Base-by-base conservation (phyloP, 1,140 invertebrate species). In the Drosophila triauraria region DNA sequence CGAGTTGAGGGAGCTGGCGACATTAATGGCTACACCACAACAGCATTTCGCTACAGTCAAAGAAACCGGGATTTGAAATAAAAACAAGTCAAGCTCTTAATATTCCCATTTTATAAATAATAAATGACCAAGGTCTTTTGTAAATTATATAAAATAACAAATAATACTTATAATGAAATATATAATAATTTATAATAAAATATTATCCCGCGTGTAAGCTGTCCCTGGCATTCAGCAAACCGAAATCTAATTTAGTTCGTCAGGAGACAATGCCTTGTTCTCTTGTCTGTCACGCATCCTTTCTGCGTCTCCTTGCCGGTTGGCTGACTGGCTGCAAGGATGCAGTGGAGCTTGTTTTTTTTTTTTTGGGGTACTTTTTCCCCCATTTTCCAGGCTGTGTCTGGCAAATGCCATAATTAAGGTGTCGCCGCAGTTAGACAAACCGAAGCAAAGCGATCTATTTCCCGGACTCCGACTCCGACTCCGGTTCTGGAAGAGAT, bases 191-290 rank as follows among this genome's bases (percentile, higher is more conserved):
- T 0, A 30, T 6, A 30, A 6, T 30, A 30, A 30, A 30, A 30
- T 30, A 30, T 20, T 20, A 20, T 20, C 20, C 20, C 1, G 20
- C 20, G 20, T 20, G 20, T 20, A 20, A 20, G 20, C 20, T 20
- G 20, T 20, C 48, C 25, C 17, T 62, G 64, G 61, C 79, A 62
- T 72, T 62, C 48, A 69, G 75, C 84, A 74, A 88, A 88, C 84
- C 85, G 30, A 88, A 88, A 90, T 88, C 85, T 78, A 88, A 88
- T 88, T 88, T 88, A 65, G 80, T 81, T 88, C 71, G 80, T 88
- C 69, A 74, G 74, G 68, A 71, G 71, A 65, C 54, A 76, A 53
- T 48, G 71, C 58, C 70, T 64, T 40, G 44, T 75, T 46, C 68
- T 42, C 57, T 47, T 76, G 71, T 76, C 74, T 68, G 75, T 77